These are phyloP conservation scores for Scleropages formosus DNA, from an alignment of 2,797 vertebrate genomes.

Conservation along the genomic window DNA sequence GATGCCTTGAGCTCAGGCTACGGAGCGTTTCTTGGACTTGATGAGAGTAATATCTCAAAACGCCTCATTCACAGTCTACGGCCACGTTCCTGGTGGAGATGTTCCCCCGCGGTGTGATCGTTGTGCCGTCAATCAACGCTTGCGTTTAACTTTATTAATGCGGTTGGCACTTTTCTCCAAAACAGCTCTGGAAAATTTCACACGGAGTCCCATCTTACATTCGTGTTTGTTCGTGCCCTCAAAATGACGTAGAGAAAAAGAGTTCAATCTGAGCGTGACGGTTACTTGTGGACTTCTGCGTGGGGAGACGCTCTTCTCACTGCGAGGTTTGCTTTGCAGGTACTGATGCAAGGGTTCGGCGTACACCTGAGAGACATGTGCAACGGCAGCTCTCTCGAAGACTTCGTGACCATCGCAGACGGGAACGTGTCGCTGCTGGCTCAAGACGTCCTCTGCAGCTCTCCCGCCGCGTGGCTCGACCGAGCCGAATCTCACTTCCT, in stretches of 20 bases:
- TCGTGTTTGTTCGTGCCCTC: not conserved
- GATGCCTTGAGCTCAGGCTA: too few relatives aligned
- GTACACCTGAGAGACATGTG: conserved; percentile 83
- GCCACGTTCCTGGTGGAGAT: not conserved
- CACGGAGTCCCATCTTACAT: not conserved
- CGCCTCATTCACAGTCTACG: not conserved
- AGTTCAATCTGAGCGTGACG: too few relatives aligned
- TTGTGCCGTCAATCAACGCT: too few relatives aligned
- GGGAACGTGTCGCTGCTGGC: conserved; percentile 59
- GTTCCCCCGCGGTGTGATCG: not conserved
- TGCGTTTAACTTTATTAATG: too few relatives aligned
- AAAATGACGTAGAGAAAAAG: too few relatives aligned
- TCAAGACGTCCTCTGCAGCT: conserved; percentile 78
- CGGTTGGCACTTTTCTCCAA: too few relatives aligned
- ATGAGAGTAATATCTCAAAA: not conserved
- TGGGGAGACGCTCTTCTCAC: too few relatives aligned
- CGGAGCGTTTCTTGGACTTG: not conserved
- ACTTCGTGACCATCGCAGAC: conserved; percentile 77
- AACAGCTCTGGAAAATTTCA: not conserved
- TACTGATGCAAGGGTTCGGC: conserved; percentile 83
- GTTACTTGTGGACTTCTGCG: too few relatives aligned
- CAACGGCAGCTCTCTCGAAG: conserved; percentile 71
- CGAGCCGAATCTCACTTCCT: conserved; percentile 74
- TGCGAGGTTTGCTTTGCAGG: conserved; percentile 61
- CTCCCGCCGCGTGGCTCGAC: conserved; percentile 75